Conservation (phyloP, 1,140 invertebrate genomes). For the Microplitis mediator region DNA sequence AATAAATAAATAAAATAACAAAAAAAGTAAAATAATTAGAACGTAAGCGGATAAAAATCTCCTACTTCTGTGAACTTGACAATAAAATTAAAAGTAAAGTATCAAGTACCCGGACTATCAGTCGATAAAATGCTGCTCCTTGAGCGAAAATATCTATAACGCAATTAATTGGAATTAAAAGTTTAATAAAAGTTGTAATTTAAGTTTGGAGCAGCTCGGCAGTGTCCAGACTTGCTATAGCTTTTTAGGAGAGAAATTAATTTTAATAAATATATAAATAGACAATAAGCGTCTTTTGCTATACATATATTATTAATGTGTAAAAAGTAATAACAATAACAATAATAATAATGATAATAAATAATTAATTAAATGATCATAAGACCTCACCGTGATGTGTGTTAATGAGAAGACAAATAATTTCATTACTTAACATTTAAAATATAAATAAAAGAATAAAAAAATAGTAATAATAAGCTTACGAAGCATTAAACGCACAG, state of each 20-base stretch:
- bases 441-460: no score
- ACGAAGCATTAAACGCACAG: background rate
- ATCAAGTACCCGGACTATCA: slow-evolving; percentile 16
- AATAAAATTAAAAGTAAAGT: slow-evolving; percentile 34
- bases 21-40: slow-evolving; percentile 33
- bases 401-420: slow-evolving; percentile 6
- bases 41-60: slow-evolving; percentile 43
- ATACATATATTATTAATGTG: slow-evolving; percentile 30
- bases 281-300: slow-evolving; percentile 33
- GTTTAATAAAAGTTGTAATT: background rate
- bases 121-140: slow-evolving; percentile 35
- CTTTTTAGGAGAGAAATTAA: slow-evolving; percentile 25
- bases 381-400: background rate
- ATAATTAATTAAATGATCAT: background rate
- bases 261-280: slow-evolving; percentile 21
- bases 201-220: slow-evolving; percentile 39
- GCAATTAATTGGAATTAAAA: slow-evolving; percentile 29
- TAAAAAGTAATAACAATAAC: slow-evolving; percentile 19
- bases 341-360: background rate
- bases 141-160: slow-evolving; percentile 16
- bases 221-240: slow-evolving; percentile 43
- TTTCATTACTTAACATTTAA: slow-evolving; percentile 12
- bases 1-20: slow-evolving; percentile 39
- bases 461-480: no score
- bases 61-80: slow-evolving; percentile 50